Evolutionary conservation across 1,140 invertebrate genomes (phyloP).

Genomic region (Meloidogyne floridensis): DNA sequence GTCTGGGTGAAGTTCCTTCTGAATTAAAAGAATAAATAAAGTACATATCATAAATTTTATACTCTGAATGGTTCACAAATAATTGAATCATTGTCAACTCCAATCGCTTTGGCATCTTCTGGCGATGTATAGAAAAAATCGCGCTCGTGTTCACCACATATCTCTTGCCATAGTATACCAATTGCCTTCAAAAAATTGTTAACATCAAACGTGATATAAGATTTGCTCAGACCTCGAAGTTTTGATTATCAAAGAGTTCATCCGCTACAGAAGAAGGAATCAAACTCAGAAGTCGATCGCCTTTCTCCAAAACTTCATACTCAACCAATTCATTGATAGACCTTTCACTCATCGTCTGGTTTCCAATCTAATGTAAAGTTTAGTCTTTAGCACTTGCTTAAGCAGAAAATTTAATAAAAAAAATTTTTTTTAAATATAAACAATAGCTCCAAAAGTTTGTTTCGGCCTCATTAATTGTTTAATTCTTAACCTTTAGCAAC

Average conservation of each 20-base stretch:
- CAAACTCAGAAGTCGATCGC: slow-evolving; percentile 33
- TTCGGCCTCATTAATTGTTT: not conserved
- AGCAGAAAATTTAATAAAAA: not conserved
- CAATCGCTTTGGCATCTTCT: slow-evolving; percentile 57
- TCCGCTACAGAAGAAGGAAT: slow-evolving; percentile 33
- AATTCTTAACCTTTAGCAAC: slow-evolving; percentile 18
- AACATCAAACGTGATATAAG: not conserved
- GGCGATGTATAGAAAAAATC: slow-evolving; percentile 57
- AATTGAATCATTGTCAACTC: slow-evolving; percentile 56
- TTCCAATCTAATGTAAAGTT: slow-evolving; percentile 1
- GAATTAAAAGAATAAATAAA: slow-evolving; percentile 3
- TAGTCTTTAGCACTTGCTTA: not conserved
- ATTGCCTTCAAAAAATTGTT: slow-evolving; percentile 38
- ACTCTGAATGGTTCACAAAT: slow-evolving; percentile 66
- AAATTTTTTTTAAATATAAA: not conserved
- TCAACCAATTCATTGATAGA: slow-evolving; percentile 26
- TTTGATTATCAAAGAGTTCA: slow-evolving; percentile 28
- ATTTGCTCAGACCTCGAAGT: not conserved
- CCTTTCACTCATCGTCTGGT: slow-evolving; percentile 30
- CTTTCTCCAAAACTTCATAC: slow-evolving; percentile 44
- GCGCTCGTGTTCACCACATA: slow-evolving; percentile 55
- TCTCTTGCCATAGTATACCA: slow-evolving; percentile 57
- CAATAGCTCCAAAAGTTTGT: not conserved
- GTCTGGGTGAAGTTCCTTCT: slow-evolving; percentile 59
- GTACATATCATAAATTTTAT: not conserved